phyloP scores from a whole-genome alignment of 2,113 vertebrate species.

The Oostethus manadensis region DNA sequence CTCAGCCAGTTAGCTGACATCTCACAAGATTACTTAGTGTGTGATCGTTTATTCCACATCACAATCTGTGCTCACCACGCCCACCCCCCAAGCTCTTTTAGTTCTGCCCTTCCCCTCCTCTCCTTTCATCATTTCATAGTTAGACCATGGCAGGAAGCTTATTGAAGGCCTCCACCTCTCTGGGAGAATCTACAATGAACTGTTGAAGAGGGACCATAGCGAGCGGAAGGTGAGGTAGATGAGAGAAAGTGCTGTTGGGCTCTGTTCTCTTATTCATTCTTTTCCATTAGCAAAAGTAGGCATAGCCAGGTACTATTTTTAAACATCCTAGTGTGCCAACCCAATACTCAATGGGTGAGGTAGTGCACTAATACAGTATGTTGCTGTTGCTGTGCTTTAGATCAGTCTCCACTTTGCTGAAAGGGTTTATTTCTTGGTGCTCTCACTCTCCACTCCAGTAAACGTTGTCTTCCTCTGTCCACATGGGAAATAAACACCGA shows the following conservation, averaged over 20 bases:
- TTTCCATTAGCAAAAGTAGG: not conserved
- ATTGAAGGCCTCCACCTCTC: constrained; percentile 37
- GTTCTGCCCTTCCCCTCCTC: constrained; percentile 20
- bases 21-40: constrained; percentile 55
- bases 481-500: too few species aligned
- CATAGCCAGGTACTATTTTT: not conserved
- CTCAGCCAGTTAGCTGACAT: constrained; percentile 45
- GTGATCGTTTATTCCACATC: constrained; percentile 61
- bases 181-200: constrained; percentile 58
- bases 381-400: too few species aligned
- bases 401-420: too few species aligned
- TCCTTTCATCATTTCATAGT: constrained; percentile 55
- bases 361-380: too few species aligned
- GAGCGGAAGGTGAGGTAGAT: constrained; percentile 4
- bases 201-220: constrained; percentile 24
- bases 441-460: too few species aligned
- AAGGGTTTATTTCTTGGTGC: too few species aligned
- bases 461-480: too few species aligned
- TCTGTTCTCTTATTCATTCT: not conserved
- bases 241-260: constrained; percentile 6
- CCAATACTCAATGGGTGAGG: not conserved
- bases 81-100: constrained; percentile 16
- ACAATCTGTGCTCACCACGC: constrained; percentile 50
- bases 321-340: not conserved
- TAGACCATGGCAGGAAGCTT: constrained; percentile 30